Evolutionary conservation across 2,113 vertebrate species (phyloP).

Genomic region (Chaetops frenatus): DNA sequence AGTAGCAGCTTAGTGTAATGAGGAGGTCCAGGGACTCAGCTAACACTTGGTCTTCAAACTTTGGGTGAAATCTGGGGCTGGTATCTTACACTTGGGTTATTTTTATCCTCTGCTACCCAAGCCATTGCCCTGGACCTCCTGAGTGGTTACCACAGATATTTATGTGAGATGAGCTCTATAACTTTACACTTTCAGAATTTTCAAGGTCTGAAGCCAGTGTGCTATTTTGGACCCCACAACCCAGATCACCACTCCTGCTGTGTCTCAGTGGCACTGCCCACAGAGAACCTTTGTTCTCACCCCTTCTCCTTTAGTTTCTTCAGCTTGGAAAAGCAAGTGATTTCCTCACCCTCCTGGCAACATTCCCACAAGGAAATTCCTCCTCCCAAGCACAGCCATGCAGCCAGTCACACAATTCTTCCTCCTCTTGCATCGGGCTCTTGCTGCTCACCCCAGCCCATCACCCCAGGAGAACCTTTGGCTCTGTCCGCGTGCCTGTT

Average conservation of each 20-base stretch:
- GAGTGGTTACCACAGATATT: neutral
- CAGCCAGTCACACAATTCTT: neutral
- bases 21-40: neutral
- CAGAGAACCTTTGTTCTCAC: neutral
- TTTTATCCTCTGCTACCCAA: neutral
- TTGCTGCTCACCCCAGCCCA: neutral
- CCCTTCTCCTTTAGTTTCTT: neutral
- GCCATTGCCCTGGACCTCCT: neutral
- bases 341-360: slow-evolving; percentile 39
- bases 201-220: neutral
- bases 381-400: neutral
- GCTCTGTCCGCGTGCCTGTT: neutral
- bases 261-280: neutral
- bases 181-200: neutral
- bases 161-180: neutral
- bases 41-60: neutral
- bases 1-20: neutral
- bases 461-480: slow-evolving; percentile 2
- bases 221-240: neutral
- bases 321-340: neutral
- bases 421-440: neutral
- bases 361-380: neutral
- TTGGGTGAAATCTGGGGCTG: neutral
- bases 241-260: neutral
- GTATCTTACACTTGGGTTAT: neutral